Evolutionary conservation across 2,113 vertebrate species (phyloP), one percentile per base, ranked within the genome.

Genomic region (Paramormyrops kingsleyae): DNA sequence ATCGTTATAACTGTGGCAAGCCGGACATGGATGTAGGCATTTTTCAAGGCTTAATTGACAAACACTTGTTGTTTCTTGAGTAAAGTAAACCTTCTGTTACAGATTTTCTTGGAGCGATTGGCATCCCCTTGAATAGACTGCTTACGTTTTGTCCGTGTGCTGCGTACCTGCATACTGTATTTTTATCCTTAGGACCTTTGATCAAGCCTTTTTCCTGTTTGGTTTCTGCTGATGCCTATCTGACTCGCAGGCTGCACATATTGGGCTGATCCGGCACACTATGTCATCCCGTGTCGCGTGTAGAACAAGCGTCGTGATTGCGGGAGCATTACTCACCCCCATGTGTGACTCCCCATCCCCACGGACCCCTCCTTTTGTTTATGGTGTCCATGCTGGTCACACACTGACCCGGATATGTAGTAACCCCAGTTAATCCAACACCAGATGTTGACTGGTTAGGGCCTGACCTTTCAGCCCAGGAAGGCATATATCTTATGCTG

Each of bases 401-500:
- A 50, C 59, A 50, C 19, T 66, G 12, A 49, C 44, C 52, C 49
- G 52, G 88, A 83, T 89, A 90, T 87, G 50, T 56, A 83, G 88
- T 47, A 70, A 70, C 56, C 24, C 62, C 27, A 24, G 62, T 27
- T 92, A 24, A 86, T 88, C 90, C 42, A 53, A 74, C 87, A 92
- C 93, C 93, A 95, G 93, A 93, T 66, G 91, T 93, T 91, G 91
- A 92, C 92, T 91, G 92, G 91, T 93, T 87, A 88, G 90, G 90
- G 80, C 91, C 90, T 94, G 94, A 95, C 95, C 95, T 93, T 91
- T 93, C 85, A 91, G 77, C 92, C 94, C 46, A 89, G 93, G 92
- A 94, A 95, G 94, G n/a, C 92, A 93, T 96, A 95, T 93, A 93
- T 96, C 95, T 95, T 93, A 90, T 91, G 50, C 92, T 89, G 90